These are phyloP conservation scores for Cettia cetti DNA, from an alignment of 2,113 vertebrate species.

Conservation along the genomic window DNA sequence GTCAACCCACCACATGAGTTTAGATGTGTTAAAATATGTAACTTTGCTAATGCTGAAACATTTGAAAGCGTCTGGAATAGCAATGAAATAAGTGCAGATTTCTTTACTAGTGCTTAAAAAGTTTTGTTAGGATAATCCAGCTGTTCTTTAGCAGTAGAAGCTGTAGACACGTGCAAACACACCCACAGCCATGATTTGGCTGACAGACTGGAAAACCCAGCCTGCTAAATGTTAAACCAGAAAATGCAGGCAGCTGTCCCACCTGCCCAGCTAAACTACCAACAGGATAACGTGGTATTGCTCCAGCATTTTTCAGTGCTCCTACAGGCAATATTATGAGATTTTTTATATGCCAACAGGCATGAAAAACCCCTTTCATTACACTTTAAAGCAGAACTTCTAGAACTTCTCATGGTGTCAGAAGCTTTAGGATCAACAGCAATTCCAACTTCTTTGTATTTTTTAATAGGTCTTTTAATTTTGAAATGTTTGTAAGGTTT, in stretches of 20 bases:
- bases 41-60: not conserved
- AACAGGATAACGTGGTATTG: not conserved
- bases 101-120: not conserved
- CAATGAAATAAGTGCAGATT: not conserved
- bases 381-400: not conserved
- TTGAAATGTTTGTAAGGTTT: not conserved
- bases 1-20: not conserved
- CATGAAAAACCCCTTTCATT: not conserved
- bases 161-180: not conserved
- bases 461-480: not conserved
- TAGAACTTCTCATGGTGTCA: not conserved
- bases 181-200: not conserved
- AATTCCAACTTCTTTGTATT: not conserved
- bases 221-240: conserved; percentile 1
- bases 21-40: not conserved
- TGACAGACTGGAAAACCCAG: conserved; percentile 17
- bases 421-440: not conserved
- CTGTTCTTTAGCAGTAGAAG: not conserved
- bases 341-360: not conserved
- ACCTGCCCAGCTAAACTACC: not conserved
- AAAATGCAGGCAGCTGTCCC: not conserved
- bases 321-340: not conserved
- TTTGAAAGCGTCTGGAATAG: not conserved
- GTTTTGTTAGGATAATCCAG: not conserved
- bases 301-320: not conserved